A percentile compares a stretch with the other conserved stretches of the same genome.
Conservation (phyloP, 30 jellyfish, hydroid and myxozoan genomes). For the Cassiopea xamachana region DNA sequence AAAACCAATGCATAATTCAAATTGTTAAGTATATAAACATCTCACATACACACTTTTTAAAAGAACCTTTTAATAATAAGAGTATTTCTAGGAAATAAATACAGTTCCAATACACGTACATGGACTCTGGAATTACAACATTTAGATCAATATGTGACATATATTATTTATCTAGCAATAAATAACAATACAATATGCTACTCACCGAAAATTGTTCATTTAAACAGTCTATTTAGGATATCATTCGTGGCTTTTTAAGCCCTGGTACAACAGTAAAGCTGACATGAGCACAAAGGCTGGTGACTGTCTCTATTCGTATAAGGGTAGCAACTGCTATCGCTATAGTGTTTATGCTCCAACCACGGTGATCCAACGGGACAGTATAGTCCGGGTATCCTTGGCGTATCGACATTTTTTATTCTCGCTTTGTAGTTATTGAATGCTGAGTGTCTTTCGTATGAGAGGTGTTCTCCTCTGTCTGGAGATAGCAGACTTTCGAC, state of each 20-base stretch:
- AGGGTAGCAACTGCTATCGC: slow-evolving; percentile 36
- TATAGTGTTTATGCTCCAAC: slow-evolving; percentile 66
- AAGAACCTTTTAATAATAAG: slow-evolving; percentile 28
- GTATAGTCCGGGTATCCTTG: slow-evolving; percentile 65
- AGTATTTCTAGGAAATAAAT: slow-evolving; percentile 2
- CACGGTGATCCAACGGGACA: slow-evolving; percentile 52
- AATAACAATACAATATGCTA: slow-evolving; percentile 2
- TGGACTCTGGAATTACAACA: neutral
- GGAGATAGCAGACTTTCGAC: slow-evolving; percentile 87
- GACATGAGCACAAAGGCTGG: slow-evolving; percentile 77
- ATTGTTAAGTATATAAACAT: slow-evolving; percentile 53
- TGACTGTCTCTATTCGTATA: slow-evolving; percentile 38
- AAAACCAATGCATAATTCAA: slow-evolving; percentile 17
- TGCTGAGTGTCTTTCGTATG: slow-evolving; percentile 43
- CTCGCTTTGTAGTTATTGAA: slow-evolving; percentile 67
- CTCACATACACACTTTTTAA: slow-evolving; percentile 41
- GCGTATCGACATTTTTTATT: slow-evolving; percentile 27
- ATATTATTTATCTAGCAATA: neutral
- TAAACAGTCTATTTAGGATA: neutral
- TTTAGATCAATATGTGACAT: neutral
- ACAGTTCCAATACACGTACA: neutral
- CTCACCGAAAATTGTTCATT: slow-evolving; percentile 14
- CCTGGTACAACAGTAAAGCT: slow-evolving; percentile 73
- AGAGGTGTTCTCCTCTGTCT: slow-evolving; percentile 60
- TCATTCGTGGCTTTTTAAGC: slow-evolving; percentile 16